Base-by-base conservation (phyloP, 2,888 invertebrate species). In the Monoplex corrugatus region DNA sequence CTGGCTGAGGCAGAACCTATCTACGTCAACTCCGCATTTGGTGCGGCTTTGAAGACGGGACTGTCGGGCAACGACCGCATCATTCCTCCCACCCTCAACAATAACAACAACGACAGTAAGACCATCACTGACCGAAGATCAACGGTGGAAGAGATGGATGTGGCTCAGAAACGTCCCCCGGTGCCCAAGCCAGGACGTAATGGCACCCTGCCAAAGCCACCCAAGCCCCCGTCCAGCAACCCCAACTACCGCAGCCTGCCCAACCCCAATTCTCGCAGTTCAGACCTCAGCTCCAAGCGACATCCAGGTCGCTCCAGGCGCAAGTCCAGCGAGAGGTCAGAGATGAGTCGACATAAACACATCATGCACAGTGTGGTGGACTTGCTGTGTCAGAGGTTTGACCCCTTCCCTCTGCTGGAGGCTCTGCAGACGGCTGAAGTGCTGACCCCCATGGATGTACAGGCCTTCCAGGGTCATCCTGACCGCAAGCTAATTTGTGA, bases 291-390 rank as follows among this genome's bases (percentile, higher is more conserved):
- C 10, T 89, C 92, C 43, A 93, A 93, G 87, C 83, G 92, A 10
- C 72, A 89, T 16, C 50, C 89, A 10, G 89, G 89, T 0, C 90
- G 92, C 23, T 89, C 92, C n/a, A 88, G 91, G 13, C 87, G 94
- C n/a, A 93, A 92, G 44, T 93, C 93, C 45, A 92, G 93, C 28
- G 92, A 91, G 5, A 91, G 92, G n/a, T 91, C 92, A 5, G 92
- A 93, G 28, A 89, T 91, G 43, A 93, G 93, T 32, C 90, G 94
- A 43, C 95, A 95, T 88, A 90, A 91, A 44, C 88, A 93, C 38
- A 94, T 95, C 83, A 91, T 95, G 89, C 94, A 93, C 90, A 93
- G 93, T 90, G 91, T 93, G 28, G 90, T 91, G 45, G 95, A 94
- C 90, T 92, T 95, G 6, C 89, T 95, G 43, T 93, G 94, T 86